phyloP scores from a whole-genome alignment of 2,888 invertebrate species.

The Merodon equestris region DNA sequence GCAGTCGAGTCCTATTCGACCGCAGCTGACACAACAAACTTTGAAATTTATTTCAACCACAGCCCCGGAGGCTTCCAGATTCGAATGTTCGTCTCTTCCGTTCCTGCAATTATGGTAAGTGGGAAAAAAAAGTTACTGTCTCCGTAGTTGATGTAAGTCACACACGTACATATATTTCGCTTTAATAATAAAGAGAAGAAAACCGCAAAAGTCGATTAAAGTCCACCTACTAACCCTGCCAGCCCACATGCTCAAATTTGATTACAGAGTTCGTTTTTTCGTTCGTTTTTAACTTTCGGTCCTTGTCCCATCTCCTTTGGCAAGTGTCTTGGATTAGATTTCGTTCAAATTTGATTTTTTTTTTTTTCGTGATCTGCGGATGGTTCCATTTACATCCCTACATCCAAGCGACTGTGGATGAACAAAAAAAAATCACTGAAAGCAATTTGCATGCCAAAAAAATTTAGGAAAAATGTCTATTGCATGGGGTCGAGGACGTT shows the following conservation, averaged over 20 bases:
- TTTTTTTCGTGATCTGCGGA: background rate
- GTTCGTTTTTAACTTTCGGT: background rate
- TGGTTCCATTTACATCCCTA: no score
- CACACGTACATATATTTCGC: conserved; percentile 4
- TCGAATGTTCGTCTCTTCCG: conserved; percentile 30
- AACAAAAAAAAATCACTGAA: background rate
- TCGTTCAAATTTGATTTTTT: conserved; percentile 24
- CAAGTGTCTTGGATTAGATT: conserved; percentile 35
- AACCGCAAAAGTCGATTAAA: conserved; percentile 47
- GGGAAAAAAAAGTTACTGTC: background rate
- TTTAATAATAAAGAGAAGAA: conserved; percentile 39
- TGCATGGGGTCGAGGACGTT: conserved; percentile 8
- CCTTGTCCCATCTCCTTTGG: background rate
- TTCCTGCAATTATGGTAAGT: conserved; percentile 15
- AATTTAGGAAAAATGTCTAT: conserved; percentile 16
- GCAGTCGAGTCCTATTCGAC: conserved; percentile 19
- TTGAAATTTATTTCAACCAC: conserved; percentile 55
- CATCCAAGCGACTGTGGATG: no score
- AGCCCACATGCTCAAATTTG: conserved; percentile 26
- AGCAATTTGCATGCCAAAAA: conserved; percentile 40
- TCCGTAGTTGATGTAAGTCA: background rate
- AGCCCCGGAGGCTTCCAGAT: conserved; percentile 19
- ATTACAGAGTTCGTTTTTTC: conserved; percentile 26
- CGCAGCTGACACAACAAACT: conserved; percentile 55
- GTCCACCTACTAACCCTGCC: conserved; percentile 1